phyloP scores from a whole-genome alignment of 37 sponge, comb jelly and placozoan genomes.

The Theonella swinhoei region DNA sequence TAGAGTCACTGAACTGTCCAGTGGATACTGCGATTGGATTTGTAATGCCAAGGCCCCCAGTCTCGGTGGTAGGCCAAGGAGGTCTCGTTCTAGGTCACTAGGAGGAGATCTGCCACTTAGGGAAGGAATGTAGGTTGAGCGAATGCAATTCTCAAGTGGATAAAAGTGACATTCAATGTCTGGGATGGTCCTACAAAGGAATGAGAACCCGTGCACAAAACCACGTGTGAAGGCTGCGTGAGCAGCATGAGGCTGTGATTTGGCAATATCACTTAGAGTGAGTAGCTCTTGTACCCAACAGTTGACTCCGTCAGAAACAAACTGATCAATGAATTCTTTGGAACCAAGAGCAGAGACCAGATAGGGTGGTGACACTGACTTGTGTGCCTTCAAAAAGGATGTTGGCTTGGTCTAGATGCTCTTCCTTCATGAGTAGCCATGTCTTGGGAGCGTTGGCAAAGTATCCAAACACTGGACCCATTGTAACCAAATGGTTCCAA shows the following conservation, averaged over 20 bases:
- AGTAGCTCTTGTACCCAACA: constrained; percentile 28
- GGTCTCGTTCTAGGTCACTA: not conserved
- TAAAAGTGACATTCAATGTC: constrained; percentile 20
- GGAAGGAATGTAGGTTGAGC: not conserved
- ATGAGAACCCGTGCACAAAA: constrained; percentile 1
- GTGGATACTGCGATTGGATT: not conserved
- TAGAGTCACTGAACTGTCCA: not conserved
- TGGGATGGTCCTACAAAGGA: constrained; percentile 25
- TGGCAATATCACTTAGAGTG: constrained; percentile 17
- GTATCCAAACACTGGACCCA: constrained; percentile 57
- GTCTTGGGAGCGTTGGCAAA: constrained; percentile 36
- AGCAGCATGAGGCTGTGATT: constrained; percentile 29
- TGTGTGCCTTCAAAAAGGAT: constrained; percentile 28
- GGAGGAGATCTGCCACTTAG: not conserved
- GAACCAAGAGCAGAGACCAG: constrained; percentile 48
- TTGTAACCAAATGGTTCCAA: constrained; percentile 12
- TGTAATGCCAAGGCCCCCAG: not conserved
- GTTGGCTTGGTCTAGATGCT: constrained; percentile 24
- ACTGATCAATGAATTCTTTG: constrained; percentile 9
- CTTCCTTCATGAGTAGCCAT: constrained; percentile 42
- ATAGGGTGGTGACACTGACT: constrained; percentile 25
- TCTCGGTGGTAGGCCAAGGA: not conserved
- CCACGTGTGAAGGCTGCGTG: constrained; percentile 19
- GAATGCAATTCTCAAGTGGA: constrained; percentile 39
- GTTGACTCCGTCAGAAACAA: constrained; percentile 27